phyloP scores from a whole-genome alignment of 37 sponge, comb jelly and placozoan genomes.

The Theonella swinhoei region DNA sequence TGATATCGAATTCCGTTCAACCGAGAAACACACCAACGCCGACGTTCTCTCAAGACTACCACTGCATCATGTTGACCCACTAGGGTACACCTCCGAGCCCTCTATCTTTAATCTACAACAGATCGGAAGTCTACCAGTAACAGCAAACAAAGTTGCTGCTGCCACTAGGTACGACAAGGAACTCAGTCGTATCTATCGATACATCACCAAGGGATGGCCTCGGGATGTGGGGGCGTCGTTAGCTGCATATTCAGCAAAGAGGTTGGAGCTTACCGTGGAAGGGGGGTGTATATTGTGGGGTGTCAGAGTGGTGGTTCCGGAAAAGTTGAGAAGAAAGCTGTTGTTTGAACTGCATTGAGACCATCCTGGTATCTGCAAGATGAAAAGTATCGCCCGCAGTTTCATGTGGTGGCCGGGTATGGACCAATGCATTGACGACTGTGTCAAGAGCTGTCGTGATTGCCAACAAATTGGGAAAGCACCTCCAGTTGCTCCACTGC shows the following conservation, averaged over 20 bases:
- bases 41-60: slow-evolving; percentile 63
- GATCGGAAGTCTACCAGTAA: slow-evolving; percentile 30
- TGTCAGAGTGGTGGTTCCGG: slow-evolving; percentile 31
- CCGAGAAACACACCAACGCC: slow-evolving; percentile 53
- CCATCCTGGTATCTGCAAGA: no score
- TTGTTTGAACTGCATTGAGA: slow-evolving; percentile 20
- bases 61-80: slow-evolving; percentile 5
- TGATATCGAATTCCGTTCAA: slow-evolving; percentile 41
- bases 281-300: slow-evolving; percentile 41
- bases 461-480: slow-evolving; percentile 18
- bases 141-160: not conserved
- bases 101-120: slow-evolving; percentile 20
- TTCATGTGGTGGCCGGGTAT: slow-evolving; percentile 58
- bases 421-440: slow-evolving; percentile 27
- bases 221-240: not conserved
- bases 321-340: not conserved
- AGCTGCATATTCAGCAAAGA: not conserved
- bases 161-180: slow-evolving; percentile 34
- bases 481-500: slow-evolving; percentile 37
- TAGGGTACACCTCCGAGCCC: slow-evolving; percentile 11
- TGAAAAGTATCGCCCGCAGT: slow-evolving; percentile 60
- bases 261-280: slow-evolving; percentile 30
- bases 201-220: slow-evolving; percentile 37
- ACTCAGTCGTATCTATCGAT: slow-evolving; percentile 43
- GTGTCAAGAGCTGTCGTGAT: slow-evolving; percentile 22